These are phyloP conservation scores for Diorhabda carinulata DNA, from an alignment of 1,140 invertebrate species.

Conservation along the genomic window DNA sequence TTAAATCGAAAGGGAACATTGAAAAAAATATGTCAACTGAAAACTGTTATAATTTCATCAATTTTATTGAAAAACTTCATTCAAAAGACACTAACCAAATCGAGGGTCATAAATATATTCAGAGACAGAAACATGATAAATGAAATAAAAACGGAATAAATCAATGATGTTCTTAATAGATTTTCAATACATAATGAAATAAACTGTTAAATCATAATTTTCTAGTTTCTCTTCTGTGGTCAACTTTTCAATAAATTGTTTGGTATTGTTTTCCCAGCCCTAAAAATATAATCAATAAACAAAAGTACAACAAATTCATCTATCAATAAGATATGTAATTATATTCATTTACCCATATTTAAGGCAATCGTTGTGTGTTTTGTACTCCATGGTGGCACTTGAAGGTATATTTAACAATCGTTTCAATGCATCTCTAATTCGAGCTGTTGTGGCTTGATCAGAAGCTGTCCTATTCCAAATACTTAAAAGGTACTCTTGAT, in stretches of 20 bases:
- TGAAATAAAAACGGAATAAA: too few species aligned
- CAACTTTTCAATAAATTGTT: constrained; percentile 42
- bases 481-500: constrained; percentile 93
- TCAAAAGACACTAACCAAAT: too few species aligned
- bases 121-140: too few species aligned
- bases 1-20: too few species aligned
- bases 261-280: constrained; percentile 38
- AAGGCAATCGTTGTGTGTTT: constrained; percentile 71
- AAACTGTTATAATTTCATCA: too few species aligned
- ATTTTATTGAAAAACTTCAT: too few species aligned
- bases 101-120: too few species aligned
- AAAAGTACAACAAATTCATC: not conserved
- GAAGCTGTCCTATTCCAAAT: constrained; percentile 95
- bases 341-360: constrained; percentile 37
- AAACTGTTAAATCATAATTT: not conserved
- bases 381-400: constrained; percentile 94
- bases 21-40: too few species aligned
- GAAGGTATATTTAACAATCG: constrained; percentile 91
- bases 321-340: not conserved
- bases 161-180: not conserved
- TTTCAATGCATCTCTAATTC: constrained; percentile 91
- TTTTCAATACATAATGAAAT: not conserved
- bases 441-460: constrained; percentile 78
- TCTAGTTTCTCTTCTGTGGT: constrained; percentile 21
- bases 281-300: constrained; percentile 28